Base-by-base conservation (phyloP, 2,888 invertebrate species). In the Mechanitis messenoides region DNA sequence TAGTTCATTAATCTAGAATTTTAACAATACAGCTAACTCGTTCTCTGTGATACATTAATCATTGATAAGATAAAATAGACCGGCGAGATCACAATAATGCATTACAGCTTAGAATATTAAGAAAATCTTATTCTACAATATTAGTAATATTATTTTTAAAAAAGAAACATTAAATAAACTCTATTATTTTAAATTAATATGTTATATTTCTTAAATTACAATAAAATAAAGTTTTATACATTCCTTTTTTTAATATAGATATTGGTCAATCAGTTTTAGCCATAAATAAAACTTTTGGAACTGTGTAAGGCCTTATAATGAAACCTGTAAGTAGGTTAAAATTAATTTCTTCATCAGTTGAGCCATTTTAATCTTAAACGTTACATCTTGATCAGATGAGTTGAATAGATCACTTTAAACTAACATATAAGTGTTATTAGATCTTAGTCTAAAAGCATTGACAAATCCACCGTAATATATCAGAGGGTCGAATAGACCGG, bases 401-500 rank as follows among this genome's bases (percentile, higher is more conserved):
- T 7, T 31, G 6, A 50, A 50, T 50, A 31, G 50, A 50, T 31
- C 7, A 31, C 1, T 47, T 6, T 50, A 50, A 31, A 50, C 42
- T 42, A 42, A 2, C 28, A 7, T 50, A 31, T 31, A 50, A 50
- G 31, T 50, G 31, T 1, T 31, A 50, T 50, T 50, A 50, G 50
- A 50, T 50, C 50, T 42, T 62, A 59, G 58, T 50, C 74, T 77
- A 59, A 69, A 64, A 78, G 72, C 76, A 75, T 81, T 80, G 82
- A 82, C 80, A 81, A 80, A 81, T 81, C 79, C 75, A 69, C 64
- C 68, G 65, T 77, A 69, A 83, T 81, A 77, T 73, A 79, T 77
- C 79, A 78, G 76, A 69, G 63, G 70, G 58, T 65, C 59, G 71
- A 67, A 70, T 70, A 64, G 68, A 68, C 70, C 66, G 71, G 69